These are phyloP conservation scores for Microcebus jonahi DNA, from an alignment of 2,113 vertebrate species.

Conservation along the genomic window DNA sequence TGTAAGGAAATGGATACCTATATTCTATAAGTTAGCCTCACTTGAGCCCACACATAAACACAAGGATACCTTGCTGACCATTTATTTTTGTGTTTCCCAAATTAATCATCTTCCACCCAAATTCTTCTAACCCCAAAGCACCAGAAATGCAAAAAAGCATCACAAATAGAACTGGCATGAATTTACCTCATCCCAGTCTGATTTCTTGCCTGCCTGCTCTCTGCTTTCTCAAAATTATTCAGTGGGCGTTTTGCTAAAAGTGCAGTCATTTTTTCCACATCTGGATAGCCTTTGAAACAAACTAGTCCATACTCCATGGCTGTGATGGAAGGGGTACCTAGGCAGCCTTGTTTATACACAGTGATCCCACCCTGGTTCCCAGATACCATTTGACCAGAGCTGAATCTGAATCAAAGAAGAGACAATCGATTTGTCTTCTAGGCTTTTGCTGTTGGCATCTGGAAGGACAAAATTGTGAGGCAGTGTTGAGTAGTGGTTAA, in stretches of 20 bases:
- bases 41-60: neutral
- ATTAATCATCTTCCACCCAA: neutral
- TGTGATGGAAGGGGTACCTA: neutral
- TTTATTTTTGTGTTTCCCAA: constrained; percentile 41
- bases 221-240: constrained; percentile 20
- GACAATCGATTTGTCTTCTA: neutral
- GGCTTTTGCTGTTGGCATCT: neutral
- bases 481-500: neutral
- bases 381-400: neutral
- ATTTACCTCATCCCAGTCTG: neutral
- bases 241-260: neutral
- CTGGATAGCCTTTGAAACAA: neutral
- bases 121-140: neutral
- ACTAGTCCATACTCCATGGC: neutral
- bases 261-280: neutral
- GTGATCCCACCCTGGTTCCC: neutral
- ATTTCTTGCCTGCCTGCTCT: neutral
- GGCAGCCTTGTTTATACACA: neutral
- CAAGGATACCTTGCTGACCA: neutral
- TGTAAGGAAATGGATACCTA: constrained; percentile 1
- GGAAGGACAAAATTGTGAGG: neutral
- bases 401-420: neutral
- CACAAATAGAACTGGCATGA: neutral
- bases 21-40: neutral
- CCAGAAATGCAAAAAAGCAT: neutral